Base-by-base conservation (phyloP, 2,888 invertebrate species). In the Agrotis segetum region DNA sequence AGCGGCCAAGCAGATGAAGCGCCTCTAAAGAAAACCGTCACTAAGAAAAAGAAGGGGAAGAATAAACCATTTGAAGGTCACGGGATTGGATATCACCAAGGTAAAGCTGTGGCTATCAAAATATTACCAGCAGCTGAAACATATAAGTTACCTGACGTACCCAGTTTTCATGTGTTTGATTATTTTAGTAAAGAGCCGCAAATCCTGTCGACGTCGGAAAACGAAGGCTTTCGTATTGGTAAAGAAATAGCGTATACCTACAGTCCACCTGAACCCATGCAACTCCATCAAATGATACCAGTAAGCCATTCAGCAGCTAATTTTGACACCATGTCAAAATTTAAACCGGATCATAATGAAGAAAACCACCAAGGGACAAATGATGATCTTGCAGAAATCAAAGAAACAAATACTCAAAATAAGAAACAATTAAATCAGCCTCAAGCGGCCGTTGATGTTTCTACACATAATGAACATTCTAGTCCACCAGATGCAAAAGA, bases 1-100 rank as follows among this genome's bases (percentile, higher is more conserved):
- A 65, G n/a, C 52, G 82, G 80, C 49, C 85, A 90, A 65, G 90
- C 88, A 40, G 90, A 91, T 19, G 91, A 88, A 47, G 84, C 74
- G 16, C 29, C 60, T 46, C 65, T 77, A 13, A 71, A 82, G 53
- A 89, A 89, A 72, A 73, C 86, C n/a, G 71, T 71, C 11, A 88
- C 67, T 16, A 90, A 90, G 78, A 92, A 91, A 83, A 91, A 92
- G 74, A 91, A 76, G 46, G 81, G 85, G 11, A 94, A 92, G 86
- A 95, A 95, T 73, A 92, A 94, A 87, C 96, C 96, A 19, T 96
- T 96, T 81, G 89, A 93, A 67, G 96, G 96, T 34, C 94, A 93
- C 16, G 96, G 96, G 44, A 92, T 96, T 73, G 96, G 96, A 89
- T 96, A 96, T 71, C 95, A 96, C 82, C 92, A 96, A 93, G 96